Conservation (phyloP, 2,797 vertebrate species). For the Tenualosa thibaudeaui region DNA sequence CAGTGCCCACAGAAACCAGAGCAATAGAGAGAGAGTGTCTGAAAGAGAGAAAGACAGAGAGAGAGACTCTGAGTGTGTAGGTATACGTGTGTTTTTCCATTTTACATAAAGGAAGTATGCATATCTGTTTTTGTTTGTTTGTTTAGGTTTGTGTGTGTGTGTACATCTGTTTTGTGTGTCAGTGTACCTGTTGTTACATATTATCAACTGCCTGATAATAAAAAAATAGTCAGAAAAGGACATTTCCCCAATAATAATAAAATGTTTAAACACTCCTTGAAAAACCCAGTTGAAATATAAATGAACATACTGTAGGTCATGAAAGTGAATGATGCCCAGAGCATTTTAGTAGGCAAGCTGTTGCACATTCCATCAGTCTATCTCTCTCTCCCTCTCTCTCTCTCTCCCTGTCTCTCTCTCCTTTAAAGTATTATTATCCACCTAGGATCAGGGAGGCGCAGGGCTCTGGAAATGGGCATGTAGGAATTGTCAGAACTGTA, state of each 20-base stretch:
- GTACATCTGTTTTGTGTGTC: not conserved
- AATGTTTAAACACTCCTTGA: conserved; percentile 7
- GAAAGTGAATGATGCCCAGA: conserved; percentile 16
- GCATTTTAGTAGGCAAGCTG: conserved; percentile 14
- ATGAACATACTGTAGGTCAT: conserved; percentile 11
- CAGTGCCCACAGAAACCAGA: conserved; percentile 18
- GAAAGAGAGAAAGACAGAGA: not conserved
- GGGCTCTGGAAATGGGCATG: not conserved
- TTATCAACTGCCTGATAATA: not conserved
- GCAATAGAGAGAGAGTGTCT: not conserved
- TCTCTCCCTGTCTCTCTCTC: not conserved
- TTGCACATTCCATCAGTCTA: not conserved
- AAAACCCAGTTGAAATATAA: conserved; percentile 20
- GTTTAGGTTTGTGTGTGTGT: not conserved
- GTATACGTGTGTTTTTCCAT: not conserved
- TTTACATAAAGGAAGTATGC: not conserved
- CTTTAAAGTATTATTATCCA: conserved; percentile 21
- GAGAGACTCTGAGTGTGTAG: not conserved
- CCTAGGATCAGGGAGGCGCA: not conserved
- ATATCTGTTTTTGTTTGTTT: not conserved
- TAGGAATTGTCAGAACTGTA: not conserved
- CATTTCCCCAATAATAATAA: not conserved
- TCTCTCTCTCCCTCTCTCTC: not conserved
- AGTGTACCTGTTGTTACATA: not conserved
- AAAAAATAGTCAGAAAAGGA: not conserved